phyloP scores from a whole-genome alignment of 1,140 invertebrate genomes.

The Bombus balteatus region DNA sequence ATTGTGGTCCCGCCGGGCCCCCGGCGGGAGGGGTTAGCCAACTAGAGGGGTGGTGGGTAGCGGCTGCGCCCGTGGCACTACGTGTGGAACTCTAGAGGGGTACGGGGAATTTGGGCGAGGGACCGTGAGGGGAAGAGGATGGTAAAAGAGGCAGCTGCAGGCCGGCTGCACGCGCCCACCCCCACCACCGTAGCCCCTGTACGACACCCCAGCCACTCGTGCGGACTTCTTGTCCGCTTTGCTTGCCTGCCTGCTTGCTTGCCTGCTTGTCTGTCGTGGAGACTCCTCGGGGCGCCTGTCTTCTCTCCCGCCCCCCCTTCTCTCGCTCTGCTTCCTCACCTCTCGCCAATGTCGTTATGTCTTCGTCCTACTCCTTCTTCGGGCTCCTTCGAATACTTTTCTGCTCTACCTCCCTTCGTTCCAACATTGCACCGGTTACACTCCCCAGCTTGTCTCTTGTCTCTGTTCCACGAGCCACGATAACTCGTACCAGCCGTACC shows the following conservation, averaged over 20 bases:
- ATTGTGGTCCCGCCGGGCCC: conserved; percentile 74
- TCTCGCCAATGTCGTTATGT: background rate
- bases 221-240: conserved; percentile 60
- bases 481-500: conserved; percentile 69
- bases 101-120: conserved; percentile 42
- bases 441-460: conserved; percentile 30
- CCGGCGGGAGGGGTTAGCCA: conserved; percentile 59
- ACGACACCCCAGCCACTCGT: conserved; percentile 69
- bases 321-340: background rate
- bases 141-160: conserved; percentile 79
- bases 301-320: conserved; percentile 60
- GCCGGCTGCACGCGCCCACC: conserved; percentile 82
- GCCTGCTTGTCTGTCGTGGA: conserved; percentile 39
- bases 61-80: conserved; percentile 66
- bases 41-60: conserved; percentile 67
- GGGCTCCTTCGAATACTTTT: background rate
- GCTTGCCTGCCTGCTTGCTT: conserved; percentile 42
- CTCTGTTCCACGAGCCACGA: conserved; percentile 51
- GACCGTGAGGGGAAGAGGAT: conserved; percentile 37
- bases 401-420: conserved; percentile 8
- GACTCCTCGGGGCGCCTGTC: conserved; percentile 65
- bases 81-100: conserved; percentile 38
- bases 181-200: conserved; percentile 74
- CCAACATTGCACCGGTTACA: conserved; percentile 42
- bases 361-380: conserved; percentile 5